Percentiles rank a stretch among this genome's conserved stretches.
phyloP scores from a whole-genome alignment of 1,140 invertebrate species.

The Trachelipus rathkii region DNA sequence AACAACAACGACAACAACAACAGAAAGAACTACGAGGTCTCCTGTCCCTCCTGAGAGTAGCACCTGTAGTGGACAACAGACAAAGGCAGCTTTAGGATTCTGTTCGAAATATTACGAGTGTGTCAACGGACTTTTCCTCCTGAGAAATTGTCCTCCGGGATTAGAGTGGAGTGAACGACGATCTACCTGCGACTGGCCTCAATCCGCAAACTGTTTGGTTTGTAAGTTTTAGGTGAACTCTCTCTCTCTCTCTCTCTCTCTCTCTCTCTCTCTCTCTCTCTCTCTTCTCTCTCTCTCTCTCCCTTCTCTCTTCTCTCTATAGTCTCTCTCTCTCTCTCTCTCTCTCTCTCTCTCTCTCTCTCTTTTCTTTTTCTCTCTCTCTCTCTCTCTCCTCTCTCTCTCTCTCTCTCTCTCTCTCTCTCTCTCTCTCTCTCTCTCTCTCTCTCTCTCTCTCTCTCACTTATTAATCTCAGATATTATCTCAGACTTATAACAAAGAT shows the following conservation, averaged over 20 bases:
- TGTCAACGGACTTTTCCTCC: background rate
- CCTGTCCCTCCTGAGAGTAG: background rate
- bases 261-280: background rate
- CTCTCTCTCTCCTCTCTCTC: background rate
- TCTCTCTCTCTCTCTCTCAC: background rate
- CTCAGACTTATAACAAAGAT: too few relatives aligned
- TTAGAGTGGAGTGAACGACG: constrained; percentile 57
- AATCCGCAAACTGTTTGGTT: constrained; percentile 29
- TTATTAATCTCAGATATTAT: background rate
- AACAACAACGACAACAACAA: constrained; percentile 12
- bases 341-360: background rate
- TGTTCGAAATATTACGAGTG: constrained; percentile 37
- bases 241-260: background rate
- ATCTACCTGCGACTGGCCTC: constrained; percentile 52
- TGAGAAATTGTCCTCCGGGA: constrained; percentile 54
- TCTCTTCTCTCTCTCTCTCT: background rate
- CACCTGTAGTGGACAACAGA: background rate
- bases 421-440: background rate
- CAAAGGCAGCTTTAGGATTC: constrained; percentile 24
- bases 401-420: background rate
- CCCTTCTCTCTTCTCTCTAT: too few relatives aligned
- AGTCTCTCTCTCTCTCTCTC: background rate
- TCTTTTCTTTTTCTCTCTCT: too few relatives aligned
- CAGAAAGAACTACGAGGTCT: constrained; percentile 16
- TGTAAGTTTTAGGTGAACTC: constrained; percentile 23